These are phyloP conservation scores for Aproaerema taeniolella DNA, from an alignment of 2,888 invertebrate species.

Conservation along the genomic window DNA sequence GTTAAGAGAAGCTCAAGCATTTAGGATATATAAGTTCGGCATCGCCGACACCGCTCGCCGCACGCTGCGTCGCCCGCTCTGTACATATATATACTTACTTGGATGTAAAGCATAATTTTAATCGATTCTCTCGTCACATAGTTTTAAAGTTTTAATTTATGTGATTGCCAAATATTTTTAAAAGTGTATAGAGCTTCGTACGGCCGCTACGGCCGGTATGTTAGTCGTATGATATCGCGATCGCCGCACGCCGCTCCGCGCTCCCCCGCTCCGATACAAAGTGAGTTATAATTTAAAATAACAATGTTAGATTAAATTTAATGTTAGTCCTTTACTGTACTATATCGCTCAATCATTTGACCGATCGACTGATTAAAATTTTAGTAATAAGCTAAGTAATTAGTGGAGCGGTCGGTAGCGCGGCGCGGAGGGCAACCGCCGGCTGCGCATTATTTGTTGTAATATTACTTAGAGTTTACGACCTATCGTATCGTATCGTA, in stretches of 20 bases:
- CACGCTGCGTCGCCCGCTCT: constrained; percentile 53
- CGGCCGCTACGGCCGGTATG: constrained; percentile 43
- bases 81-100: constrained; percentile 69
- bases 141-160: constrained; percentile 75
- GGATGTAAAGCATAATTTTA: constrained; percentile 76
- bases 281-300: constrained; percentile 76
- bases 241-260: constrained; percentile 26
- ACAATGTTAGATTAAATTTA: constrained; percentile 77
- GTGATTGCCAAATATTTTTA: constrained; percentile 76
- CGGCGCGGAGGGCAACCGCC: constrained; percentile 21
- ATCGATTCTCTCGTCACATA: constrained; percentile 75
- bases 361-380: constrained; percentile 78
- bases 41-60: constrained; percentile 32
- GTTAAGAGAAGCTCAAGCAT: constrained; percentile 73
- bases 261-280: constrained; percentile 54
- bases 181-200: constrained; percentile 63
- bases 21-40: constrained; percentile 55
- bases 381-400: constrained; percentile 76
- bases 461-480: constrained; percentile 60
- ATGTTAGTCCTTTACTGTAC: constrained; percentile 77
- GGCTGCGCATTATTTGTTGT: constrained; percentile 42
- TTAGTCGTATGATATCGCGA: constrained; percentile 42
- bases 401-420: constrained; percentile 35
- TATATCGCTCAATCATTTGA: constrained; percentile 77
- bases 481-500: constrained; percentile 2